Conservation (phyloP, 2,113 vertebrate genomes). For the Synchiropus splendidus region DNA sequence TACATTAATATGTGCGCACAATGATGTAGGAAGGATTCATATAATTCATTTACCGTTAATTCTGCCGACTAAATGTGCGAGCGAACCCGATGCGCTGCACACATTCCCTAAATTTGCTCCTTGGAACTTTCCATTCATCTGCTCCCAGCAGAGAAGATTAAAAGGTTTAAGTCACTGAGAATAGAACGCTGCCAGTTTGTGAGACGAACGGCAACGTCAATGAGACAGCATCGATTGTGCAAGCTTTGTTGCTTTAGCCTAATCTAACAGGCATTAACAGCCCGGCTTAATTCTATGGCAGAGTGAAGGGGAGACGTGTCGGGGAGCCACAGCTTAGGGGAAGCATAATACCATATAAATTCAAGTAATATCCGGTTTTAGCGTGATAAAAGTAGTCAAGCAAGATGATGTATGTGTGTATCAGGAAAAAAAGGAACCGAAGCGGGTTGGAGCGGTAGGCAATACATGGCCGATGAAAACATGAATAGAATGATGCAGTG, state of each 20-base stretch:
- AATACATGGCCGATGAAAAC: conserved; percentile 1
- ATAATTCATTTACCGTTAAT: no score
- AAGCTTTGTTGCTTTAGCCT: conserved; percentile 68
- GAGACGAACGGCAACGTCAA: conserved; percentile 59
- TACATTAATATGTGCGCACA: no score
- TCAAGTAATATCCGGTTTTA: conserved; percentile 32
- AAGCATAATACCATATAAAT: conserved; percentile 52
- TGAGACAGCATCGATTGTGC: conserved; percentile 67
- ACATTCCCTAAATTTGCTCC: conserved; percentile 31
- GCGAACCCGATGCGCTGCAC: conserved; percentile 21
- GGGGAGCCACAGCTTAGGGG: conserved; percentile 30
- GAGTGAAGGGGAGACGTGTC: conserved; percentile 27
- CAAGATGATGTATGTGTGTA: neutral
- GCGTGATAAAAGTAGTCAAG: conserved; percentile 21
- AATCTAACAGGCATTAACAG: conserved; percentile 68
- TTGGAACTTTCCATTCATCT: conserved; percentile 42
- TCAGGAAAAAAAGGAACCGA: no score
- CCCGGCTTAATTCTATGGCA: conserved; percentile 53
- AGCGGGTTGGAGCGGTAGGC: neutral
- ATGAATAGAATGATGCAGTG: neutral
- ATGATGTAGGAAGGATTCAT: no score
- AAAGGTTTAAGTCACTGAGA: conserved; percentile 64
- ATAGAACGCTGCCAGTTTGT: conserved; percentile 54
- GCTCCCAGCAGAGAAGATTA: conserved; percentile 56
- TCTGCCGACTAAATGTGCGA: conserved; percentile 15